Percentiles rank a stretch among this genome's conserved stretches.
Evolutionary conservation across 2,797 vertebrate genomes (phyloP).

Genomic region (Falco peregrinus): DNA sequence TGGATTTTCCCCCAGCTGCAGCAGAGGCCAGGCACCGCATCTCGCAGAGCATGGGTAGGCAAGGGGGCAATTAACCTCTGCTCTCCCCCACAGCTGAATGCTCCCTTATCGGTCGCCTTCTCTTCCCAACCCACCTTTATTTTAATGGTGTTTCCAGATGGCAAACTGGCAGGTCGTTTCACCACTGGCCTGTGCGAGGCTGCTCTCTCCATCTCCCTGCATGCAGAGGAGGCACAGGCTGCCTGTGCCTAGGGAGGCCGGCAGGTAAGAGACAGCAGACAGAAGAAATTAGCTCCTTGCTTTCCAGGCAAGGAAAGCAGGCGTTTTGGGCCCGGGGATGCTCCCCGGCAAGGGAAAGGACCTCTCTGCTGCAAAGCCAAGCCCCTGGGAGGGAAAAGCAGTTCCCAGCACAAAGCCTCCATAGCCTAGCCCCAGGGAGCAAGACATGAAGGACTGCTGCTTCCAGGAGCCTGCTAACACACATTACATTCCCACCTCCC

Average conservation of each 20-base stretch:
- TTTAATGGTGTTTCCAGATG: not conserved
- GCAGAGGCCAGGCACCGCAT: not conserved
- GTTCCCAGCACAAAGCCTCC: not conserved
- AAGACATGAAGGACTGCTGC: not conserved
- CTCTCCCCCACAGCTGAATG: not conserved
- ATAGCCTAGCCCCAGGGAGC: not conserved
- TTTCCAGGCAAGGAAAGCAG: not conserved
- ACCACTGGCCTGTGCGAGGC: not conserved
- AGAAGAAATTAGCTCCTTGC: not conserved
- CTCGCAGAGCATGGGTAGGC: not conserved
- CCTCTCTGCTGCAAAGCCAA: not conserved
- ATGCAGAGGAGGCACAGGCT: not conserved
- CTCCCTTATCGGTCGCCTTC: not conserved
- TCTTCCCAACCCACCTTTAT: not conserved
- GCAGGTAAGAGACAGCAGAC: not conserved
- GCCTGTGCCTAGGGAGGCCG: fast-evolving
- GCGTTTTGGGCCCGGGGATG: fast-evolving
- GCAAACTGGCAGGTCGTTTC: not conserved
- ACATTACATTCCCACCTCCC: not conserved
- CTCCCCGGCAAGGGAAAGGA: not conserved
- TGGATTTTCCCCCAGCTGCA: not conserved
- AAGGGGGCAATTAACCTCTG: not conserved
- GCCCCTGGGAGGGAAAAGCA: not conserved
- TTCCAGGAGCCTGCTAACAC: not conserved
- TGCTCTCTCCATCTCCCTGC: fast-evolving